These are phyloP conservation scores for Ammodytes marinus DNA, from an alignment of 2,113 vertebrate species.

Conservation along the genomic window DNA sequence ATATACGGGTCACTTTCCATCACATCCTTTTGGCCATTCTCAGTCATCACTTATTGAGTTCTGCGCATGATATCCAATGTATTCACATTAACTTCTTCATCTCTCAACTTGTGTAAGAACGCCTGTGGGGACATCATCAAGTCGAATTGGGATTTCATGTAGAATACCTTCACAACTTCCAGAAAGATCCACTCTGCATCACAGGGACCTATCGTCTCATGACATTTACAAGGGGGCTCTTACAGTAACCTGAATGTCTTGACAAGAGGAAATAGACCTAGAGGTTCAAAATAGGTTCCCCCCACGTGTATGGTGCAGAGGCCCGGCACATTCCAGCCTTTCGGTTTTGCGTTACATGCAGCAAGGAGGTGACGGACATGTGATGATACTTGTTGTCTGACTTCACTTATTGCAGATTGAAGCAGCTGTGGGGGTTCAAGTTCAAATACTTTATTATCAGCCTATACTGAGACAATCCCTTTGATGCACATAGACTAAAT, in stretches of 20 bases:
- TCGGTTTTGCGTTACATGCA: conserved; percentile 60
- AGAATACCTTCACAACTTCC: conserved; percentile 17
- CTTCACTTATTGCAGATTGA: conserved; percentile 37
- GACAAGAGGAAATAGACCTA: conserved; percentile 50
- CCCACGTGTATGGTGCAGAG: conserved; percentile 41
- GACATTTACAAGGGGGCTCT: conserved; percentile 7
- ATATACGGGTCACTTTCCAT: conserved; percentile 24
- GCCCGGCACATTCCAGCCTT: conserved; percentile 33
- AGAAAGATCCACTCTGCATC: neutral
- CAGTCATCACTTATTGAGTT: conserved; percentile 2
- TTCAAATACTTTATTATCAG: conserved; percentile 30
- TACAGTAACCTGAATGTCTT: conserved; percentile 38
- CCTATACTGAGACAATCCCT: conserved; percentile 35
- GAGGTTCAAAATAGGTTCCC: conserved; percentile 62
- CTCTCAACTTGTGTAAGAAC: conserved; percentile 22
- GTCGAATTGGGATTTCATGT: conserved; percentile 6
- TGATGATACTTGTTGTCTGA: conserved; percentile 40
- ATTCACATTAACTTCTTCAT: conserved; percentile 31
- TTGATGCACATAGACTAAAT: conserved; percentile 16
- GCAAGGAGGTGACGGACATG: conserved; percentile 36
- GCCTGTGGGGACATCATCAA: conserved; percentile 13
- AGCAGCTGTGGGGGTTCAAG: conserved; percentile 26
- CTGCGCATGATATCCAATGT: neutral
- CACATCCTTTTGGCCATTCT: neutral
- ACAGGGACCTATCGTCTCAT: neutral